Percentiles rank a stretch among this genome's conserved stretches.
Evolutionary conservation across 2,797 vertebrate genomes (phyloP).

Genomic region (Eulemur coronatus): DNA sequence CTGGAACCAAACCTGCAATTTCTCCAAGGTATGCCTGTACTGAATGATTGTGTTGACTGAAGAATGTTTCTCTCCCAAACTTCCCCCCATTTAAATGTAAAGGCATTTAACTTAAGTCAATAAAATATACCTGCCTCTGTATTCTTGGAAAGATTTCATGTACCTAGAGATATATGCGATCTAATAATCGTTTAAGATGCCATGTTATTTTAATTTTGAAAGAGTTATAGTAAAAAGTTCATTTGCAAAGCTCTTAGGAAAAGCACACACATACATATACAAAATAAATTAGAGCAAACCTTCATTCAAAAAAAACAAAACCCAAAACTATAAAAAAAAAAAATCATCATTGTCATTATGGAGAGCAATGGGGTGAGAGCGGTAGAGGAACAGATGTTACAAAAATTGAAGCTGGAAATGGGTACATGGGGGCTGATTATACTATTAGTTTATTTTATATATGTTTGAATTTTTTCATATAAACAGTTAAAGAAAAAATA

Average conservation of each 20-base stretch:
- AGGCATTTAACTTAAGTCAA: constrained; percentile 25
- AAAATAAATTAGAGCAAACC: neutral
- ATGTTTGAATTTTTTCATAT: constrained; percentile 3
- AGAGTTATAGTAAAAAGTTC: constrained; percentile 18
- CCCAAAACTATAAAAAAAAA: neutral
- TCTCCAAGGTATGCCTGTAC: neutral
- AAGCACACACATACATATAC: neutral
- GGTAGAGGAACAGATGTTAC: neutral
- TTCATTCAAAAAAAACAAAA: neutral
- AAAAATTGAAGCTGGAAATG: neutral
- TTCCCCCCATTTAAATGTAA: constrained; percentile 22
- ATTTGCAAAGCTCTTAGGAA: constrained; percentile 20
- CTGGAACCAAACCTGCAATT: neutral
- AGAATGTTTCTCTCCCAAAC: neutral
- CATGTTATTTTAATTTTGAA: constrained; percentile 30
- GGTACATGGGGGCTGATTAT: neutral
- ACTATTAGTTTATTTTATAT: neutral
- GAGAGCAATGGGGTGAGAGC: neutral
- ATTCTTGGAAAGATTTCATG: constrained; percentile 25
- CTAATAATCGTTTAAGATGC: neutral
- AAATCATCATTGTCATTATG: neutral
- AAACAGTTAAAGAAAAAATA: constrained; percentile 30
- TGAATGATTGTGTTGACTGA: neutral
- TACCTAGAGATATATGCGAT: neutral
- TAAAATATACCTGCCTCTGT: neutral